phyloP scores from a whole-genome alignment of 2,888 invertebrate genomes.

The Caradrina kadenii region DNA sequence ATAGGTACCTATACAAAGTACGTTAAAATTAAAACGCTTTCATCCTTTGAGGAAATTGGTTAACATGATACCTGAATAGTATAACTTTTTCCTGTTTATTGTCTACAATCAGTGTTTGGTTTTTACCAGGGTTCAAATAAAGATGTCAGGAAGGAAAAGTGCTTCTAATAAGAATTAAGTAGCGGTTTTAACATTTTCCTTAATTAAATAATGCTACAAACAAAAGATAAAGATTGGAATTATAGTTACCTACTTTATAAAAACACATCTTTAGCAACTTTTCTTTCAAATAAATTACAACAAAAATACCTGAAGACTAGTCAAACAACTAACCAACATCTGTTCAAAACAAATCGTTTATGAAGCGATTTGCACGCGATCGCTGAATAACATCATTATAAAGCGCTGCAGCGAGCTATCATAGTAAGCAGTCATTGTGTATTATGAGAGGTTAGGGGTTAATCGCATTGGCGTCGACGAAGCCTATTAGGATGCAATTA shows the following conservation, averaged over 20 bases:
- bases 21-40: constrained; percentile 3
- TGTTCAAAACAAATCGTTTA: constrained; percentile 30
- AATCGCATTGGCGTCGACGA: constrained; percentile 68
- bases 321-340: background rate
- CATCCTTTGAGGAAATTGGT: constrained; percentile 13
- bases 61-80: constrained; percentile 3
- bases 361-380: constrained; percentile 36
- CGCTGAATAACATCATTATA: constrained; percentile 52
- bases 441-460: constrained; percentile 66
- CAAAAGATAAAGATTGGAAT: background rate
- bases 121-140: constrained; percentile 33
- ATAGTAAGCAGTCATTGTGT: constrained; percentile 57
- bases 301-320: constrained; percentile 2
- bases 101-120: constrained; percentile 19
- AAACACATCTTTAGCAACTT: background rate
- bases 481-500: constrained; percentile 68
- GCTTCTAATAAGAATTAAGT: background rate
- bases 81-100: constrained; percentile 37
- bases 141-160: constrained; percentile 35
- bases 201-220: background rate
- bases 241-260: background rate
- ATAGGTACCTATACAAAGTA: background rate
- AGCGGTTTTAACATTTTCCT: constrained; percentile 10
- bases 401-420: constrained; percentile 44
- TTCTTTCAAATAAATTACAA: background rate